Percentiles rank a stretch among this genome's conserved stretches.
phyloP scores from a whole-genome alignment of 2,797 vertebrate species.

The Lerista edwardsae region DNA sequence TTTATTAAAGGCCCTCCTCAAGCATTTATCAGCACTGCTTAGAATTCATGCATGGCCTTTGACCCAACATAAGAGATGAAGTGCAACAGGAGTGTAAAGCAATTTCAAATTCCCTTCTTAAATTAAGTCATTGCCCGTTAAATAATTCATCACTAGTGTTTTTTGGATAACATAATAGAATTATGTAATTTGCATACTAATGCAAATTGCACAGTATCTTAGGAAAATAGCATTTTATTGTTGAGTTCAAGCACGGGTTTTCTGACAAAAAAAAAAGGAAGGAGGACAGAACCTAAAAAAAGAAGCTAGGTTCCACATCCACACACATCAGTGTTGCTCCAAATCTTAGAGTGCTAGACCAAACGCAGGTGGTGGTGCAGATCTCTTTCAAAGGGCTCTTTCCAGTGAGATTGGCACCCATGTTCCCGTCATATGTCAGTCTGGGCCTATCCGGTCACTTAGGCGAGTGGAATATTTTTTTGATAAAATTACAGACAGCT shows the following conservation, averaged over 20 bases:
- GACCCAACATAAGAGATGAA: not conserved
- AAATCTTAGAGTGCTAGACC: too few species aligned
- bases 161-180: not conserved
- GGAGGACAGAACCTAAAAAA: too few species aligned
- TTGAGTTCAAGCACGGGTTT: not conserved
- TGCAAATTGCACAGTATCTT: not conserved
- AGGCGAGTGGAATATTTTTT: too few species aligned
- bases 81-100: not conserved
- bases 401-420: too few species aligned
- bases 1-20: not conserved
- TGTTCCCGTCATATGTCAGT: too few species aligned
- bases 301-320: too few species aligned
- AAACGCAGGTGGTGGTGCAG: too few species aligned
- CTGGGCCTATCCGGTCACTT: too few species aligned
- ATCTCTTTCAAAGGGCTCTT: too few species aligned
- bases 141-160: slow-evolving; percentile 24
- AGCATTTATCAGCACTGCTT: not conserved
- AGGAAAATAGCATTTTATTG: not conserved
- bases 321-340: too few species aligned
- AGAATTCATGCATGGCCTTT: not conserved
- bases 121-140: slow-evolving; percentile 34
- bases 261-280: not conserved
- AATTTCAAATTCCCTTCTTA: not conserved
- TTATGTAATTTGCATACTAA: slow-evolving; percentile 1
- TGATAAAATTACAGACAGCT: too few species aligned